Base-by-base conservation (phyloP, 2,888 invertebrate genomes). In the Eupsilia transversa region DNA sequence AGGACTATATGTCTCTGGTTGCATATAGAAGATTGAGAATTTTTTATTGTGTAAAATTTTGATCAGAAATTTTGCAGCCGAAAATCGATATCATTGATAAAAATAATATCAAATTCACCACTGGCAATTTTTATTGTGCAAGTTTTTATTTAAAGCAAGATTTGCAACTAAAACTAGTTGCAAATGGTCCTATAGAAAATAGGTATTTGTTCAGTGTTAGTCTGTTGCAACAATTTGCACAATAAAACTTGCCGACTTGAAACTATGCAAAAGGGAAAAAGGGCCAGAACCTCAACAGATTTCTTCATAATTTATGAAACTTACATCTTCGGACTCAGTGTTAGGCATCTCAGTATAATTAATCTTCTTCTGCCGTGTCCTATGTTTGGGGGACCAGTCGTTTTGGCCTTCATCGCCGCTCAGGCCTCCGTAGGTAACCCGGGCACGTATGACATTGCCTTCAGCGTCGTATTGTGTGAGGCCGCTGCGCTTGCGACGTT, bases 341-440 rank as follows among this genome's bases (percentile, higher is more conserved):
- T 97, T 97, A 69, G 97, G 97, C 89, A 97, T 97, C 93, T 98
- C 98, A 6, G 98, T 97, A 89, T 98, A 98, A 91, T 98, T 97
- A 79, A 98, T 98, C 93, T 97, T 97, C 86, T 97, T 97, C 81
- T 98, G 98, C 10, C 98, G 93, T 0, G 98, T 98, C 83, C 98
- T 95, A 88, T 98, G 97, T 69, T 97, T 97, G 75, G 97, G 96
- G 57, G 97, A 96, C 94, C 97, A 97, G 88, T 97, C 97, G 91
- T 97, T 97, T 67, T 92, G 92, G 43, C 93, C 96, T n/a, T 94
- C 94, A 35, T 94, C 94, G 60, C 94, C 96, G 85, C 97, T 96
- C 79, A 97, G 94, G 0, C 97, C 97, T 20, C 97, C 97, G 92
- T 97, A 97, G n/a, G 97, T 97, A 77, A 96, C 95, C 3, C 96